A percentile compares a stretch with the other conserved stretches of the same genome.
Conservation (phyloP, 2,888 invertebrate species). For the Nymphalis c-album region DNA sequence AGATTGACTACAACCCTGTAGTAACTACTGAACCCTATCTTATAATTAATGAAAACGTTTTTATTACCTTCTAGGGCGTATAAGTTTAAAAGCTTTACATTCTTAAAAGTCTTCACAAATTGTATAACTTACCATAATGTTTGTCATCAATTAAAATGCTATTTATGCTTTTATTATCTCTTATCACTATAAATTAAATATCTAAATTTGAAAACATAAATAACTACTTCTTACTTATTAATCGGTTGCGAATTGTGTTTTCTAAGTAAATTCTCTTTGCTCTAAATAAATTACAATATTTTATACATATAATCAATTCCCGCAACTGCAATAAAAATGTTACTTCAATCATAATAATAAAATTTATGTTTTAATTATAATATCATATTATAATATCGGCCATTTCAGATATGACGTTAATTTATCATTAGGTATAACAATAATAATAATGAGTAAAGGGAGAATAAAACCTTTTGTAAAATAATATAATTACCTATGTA, state of each 20-base stretch:
- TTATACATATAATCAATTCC: conserved; percentile 66
- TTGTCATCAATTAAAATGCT: conserved; percentile 58
- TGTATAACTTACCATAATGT: conserved; percentile 73
- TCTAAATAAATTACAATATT: conserved; percentile 51
- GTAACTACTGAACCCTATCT: conserved; percentile 71
- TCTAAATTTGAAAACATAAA: conserved; percentile 45
- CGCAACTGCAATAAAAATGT: conserved; percentile 58
- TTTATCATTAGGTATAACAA: conserved; percentile 64
- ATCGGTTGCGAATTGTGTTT: conserved; percentile 37
- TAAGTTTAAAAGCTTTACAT: conserved; percentile 73
- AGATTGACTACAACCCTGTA: conserved; percentile 74
- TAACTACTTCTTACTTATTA: conserved; percentile 39
- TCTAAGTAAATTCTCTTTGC: conserved; percentile 47
- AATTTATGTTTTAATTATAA: conserved; percentile 50
- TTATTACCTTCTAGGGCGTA: conserved; percentile 68
- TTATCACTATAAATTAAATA: conserved; percentile 58
- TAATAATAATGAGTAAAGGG: conserved; percentile 61
- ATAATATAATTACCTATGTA: conserved; percentile 57
- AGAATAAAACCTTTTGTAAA: conserved; percentile 65
- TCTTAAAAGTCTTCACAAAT: conserved; percentile 75
- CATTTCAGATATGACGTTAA: conserved; percentile 69
- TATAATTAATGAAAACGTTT: conserved; percentile 58
- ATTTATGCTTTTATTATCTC: conserved; percentile 56
- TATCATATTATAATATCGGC: conserved; percentile 55
- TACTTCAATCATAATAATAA: conserved; percentile 44